Conservation (phyloP, 1,140 invertebrate species). For the Zaprionus ghesquierei region DNA sequence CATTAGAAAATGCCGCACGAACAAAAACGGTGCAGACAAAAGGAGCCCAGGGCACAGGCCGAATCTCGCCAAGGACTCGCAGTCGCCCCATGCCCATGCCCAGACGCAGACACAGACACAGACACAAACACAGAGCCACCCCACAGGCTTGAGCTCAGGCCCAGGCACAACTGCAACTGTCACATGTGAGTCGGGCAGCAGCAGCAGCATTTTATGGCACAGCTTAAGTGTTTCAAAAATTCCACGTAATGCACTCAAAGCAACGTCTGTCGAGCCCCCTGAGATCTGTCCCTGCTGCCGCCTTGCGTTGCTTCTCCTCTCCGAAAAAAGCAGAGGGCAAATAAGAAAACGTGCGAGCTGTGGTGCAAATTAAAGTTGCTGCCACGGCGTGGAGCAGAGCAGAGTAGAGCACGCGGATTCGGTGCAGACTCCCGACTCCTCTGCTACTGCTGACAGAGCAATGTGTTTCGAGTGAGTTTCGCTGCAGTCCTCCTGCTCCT, state of each 20-base stretch:
- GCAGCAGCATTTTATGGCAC: slow-evolving; percentile 76
- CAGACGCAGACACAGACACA: slow-evolving; percentile 4
- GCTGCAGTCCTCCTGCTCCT: slow-evolving; percentile 4
- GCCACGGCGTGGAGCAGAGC: slow-evolving; percentile 7
- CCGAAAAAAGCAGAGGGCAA: slow-evolving; percentile 55
- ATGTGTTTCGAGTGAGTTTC: slow-evolving; percentile 59
- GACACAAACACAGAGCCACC: slow-evolving; percentile 7
- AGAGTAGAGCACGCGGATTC: slow-evolving; percentile 28
- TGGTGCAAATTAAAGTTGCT: slow-evolving; percentile 71
- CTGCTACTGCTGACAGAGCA: slow-evolving; percentile 68
- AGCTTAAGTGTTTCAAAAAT: slow-evolving; percentile 81
- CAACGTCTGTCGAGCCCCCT: slow-evolving; percentile 61
- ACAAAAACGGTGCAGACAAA: slow-evolving; percentile 78
- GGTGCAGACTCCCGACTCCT: slow-evolving; percentile 35
- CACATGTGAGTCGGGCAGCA: slow-evolving; percentile 65
- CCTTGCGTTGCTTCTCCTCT: background rate
- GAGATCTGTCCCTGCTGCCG: slow-evolving; percentile 5
- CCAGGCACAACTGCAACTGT: slow-evolving; percentile 72
- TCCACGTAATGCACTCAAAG: slow-evolving; percentile 81
- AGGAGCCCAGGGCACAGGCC: slow-evolving; percentile 50
- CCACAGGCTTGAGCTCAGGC: slow-evolving; percentile 30
- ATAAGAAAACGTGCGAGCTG: slow-evolving; percentile 78
- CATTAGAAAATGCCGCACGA: slow-evolving; percentile 82
- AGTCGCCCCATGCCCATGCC: background rate
- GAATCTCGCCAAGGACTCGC: background rate